Conservation (phyloP, 1,140 invertebrate species). For the Drosophila bipectinata region DNA sequence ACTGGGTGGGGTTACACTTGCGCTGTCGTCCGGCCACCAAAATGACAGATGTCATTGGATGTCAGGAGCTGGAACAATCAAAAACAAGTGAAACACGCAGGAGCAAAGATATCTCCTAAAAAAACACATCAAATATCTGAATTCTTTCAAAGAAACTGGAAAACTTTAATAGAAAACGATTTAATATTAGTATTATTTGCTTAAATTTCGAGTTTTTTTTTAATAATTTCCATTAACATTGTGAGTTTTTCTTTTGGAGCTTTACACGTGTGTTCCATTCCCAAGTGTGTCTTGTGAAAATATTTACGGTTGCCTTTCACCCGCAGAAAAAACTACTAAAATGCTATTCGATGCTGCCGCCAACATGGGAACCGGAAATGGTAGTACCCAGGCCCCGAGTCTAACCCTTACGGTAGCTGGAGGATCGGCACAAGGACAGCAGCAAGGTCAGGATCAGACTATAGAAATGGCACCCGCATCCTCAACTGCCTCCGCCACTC, state of each 20-base stretch:
- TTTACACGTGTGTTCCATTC: not conserved
- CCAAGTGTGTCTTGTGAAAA: not conserved
- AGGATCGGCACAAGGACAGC: not conserved
- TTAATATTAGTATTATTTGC: no score
- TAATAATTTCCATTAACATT: no score
- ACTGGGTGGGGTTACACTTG: no score
- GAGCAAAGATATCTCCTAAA: no score
- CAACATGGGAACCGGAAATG: slow-evolving; percentile 1
- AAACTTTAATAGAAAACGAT: no score
- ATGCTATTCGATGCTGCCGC: slow-evolving; percentile 64
- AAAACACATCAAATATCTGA: no score
- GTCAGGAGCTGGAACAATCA: not conserved
- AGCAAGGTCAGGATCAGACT: not conserved
- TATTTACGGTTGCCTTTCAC: no score
- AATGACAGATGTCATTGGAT: not conserved
- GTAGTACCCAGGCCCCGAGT: not conserved
- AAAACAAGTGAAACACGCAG: not conserved
- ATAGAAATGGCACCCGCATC: no score
- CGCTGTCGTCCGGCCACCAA: no score
- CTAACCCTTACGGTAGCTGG: not conserved
- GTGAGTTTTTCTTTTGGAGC: no score
- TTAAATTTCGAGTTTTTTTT: no score
- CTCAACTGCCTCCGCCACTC: not conserved
- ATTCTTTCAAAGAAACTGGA: no score
- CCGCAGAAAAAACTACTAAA: slow-evolving; percentile 68